Conservation (phyloP, 2,888 invertebrate species). For the Drosophila neotestacea region DNA sequence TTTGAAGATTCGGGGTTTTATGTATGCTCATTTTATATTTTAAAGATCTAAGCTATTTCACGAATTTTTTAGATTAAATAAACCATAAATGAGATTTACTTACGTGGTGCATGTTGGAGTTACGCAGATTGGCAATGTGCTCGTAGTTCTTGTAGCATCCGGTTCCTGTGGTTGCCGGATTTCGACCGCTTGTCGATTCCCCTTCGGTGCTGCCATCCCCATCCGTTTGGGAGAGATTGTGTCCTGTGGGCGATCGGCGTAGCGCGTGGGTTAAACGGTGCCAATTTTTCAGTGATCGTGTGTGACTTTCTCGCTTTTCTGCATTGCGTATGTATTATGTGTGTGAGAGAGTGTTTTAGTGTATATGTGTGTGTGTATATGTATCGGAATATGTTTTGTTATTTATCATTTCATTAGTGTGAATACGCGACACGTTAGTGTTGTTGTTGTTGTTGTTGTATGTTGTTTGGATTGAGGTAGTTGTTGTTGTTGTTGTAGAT, state of each 20-base stretch:
- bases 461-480: constrained; percentile 33
- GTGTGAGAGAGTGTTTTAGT: constrained; percentile 26
- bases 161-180: constrained; percentile 90
- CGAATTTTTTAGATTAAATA: no score
- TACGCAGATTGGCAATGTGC: constrained; percentile 86
- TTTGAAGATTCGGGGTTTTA: no score
- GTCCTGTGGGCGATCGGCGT: constrained; percentile 89
- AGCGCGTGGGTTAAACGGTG: constrained; percentile 86
- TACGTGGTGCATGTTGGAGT: constrained; percentile 84
- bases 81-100: constrained; percentile 35
- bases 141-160: constrained; percentile 93
- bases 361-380: constrained; percentile 31
- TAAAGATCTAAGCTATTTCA: no score
- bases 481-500: constrained; percentile 42
- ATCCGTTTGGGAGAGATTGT: constrained; percentile 95
- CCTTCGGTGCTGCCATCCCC: constrained; percentile 92
- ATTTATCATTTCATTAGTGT: constrained; percentile 21
- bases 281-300: constrained; percentile 85
- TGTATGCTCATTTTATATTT: no score
- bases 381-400: constrained; percentile 32
- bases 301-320: constrained; percentile 86
- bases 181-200: constrained; percentile 86
- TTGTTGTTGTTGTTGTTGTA: constrained; percentile 35
- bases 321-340: constrained; percentile 52
- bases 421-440: constrained; percentile 37